A percentile compares a stretch with the other conserved stretches of the same genome.
Evolutionary conservation across 1,140 invertebrate genomes (phyloP).

Genomic region (Megathymus violae): DNA sequence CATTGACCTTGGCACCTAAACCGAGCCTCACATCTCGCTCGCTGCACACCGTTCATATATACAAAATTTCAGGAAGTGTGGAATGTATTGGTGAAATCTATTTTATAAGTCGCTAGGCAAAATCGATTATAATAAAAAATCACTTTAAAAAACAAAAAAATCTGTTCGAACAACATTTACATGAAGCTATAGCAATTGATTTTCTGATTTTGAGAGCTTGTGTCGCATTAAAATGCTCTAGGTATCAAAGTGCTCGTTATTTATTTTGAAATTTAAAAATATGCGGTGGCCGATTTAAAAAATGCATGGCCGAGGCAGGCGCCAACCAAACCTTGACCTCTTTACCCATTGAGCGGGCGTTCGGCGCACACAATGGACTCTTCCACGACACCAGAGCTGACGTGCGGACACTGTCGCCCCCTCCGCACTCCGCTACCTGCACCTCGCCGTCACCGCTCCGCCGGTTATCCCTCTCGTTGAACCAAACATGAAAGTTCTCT

Average conservation of each 20-base stretch:
- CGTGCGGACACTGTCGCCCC: constrained; percentile 40
- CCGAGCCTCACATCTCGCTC: constrained; percentile 75
- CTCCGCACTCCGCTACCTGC: background rate
- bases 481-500: too few species aligned
- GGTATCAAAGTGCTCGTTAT: too few species aligned
- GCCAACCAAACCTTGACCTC: constrained; percentile 71
- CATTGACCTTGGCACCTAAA: constrained; percentile 80
- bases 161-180: too few species aligned
- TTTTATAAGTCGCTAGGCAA: constrained; percentile 10
- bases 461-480: constrained; percentile 11
- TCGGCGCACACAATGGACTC: constrained; percentile 64
- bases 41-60: constrained; percentile 56
- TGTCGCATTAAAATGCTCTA: too few species aligned
- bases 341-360: constrained; percentile 51
- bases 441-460: too few species aligned
- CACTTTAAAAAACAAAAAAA: too few species aligned
- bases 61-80: constrained; percentile 54
- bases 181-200: too few species aligned
- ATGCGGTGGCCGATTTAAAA: constrained; percentile 26
- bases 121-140: too few species aligned
- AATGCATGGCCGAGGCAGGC: constrained; percentile 63
- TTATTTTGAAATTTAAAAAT: constrained; percentile 12
- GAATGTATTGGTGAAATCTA: constrained; percentile 20
- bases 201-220: too few species aligned
- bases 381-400: constrained; percentile 62